Conservation (phyloP, 92 coral and sea anemone genomes). For the Phenganax marumi region DNA sequence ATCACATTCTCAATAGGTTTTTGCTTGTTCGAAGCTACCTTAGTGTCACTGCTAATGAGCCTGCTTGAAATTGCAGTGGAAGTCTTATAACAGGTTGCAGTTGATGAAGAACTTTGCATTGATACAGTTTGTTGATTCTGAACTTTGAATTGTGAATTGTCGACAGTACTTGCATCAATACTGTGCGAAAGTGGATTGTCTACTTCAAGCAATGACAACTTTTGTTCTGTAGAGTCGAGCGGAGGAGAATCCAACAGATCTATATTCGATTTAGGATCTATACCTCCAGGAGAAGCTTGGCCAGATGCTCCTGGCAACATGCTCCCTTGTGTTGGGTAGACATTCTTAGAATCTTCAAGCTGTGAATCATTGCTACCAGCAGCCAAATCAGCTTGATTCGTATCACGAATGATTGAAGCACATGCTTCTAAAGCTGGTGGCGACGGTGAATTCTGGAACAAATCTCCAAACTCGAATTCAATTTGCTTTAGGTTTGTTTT, state of each 20-base stretch:
- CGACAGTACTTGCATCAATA: background rate
- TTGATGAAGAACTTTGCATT: background rate
- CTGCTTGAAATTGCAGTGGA: background rate
- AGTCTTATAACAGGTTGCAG: background rate
- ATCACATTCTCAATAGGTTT: background rate
- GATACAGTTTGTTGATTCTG: background rate
- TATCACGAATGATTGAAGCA: background rate
- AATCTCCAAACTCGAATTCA: slow-evolving; percentile 29
- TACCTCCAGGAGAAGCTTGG: background rate
- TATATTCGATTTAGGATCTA: background rate
- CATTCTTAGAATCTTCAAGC: background rate
- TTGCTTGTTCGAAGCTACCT: background rate
- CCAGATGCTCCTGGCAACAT: background rate
- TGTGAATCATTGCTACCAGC: background rate
- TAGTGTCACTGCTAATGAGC: background rate
- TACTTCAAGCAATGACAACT: background rate
- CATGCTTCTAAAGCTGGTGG: background rate
- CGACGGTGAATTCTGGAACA: slow-evolving; percentile 4
- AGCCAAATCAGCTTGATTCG: background rate
- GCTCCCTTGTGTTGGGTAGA: background rate
- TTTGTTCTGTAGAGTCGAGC: background rate
- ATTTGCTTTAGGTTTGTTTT: slow-evolving; percentile 19
- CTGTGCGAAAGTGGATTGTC: background rate
- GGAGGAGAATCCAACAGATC: background rate
- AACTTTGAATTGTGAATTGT: background rate